Base-by-base conservation (phyloP, 2,888 invertebrate genomes). In the Sphecodes monilicornis region DNA sequence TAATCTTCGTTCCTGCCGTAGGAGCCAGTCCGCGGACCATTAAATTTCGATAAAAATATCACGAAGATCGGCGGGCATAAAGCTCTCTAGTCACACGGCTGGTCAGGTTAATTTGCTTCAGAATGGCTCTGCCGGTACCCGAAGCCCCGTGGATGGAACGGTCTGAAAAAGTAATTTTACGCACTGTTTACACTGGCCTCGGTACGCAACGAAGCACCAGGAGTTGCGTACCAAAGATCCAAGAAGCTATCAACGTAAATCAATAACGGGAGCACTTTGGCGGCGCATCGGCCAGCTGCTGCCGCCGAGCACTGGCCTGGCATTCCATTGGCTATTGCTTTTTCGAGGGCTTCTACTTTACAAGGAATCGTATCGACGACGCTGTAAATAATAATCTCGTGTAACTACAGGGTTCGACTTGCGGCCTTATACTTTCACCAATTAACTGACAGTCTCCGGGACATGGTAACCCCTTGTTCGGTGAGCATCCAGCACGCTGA, bases 211-310 rank as follows among this genome's bases (percentile, higher is more conserved):
- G 82, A 39, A 70, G 84, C 69, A 64, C 76, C 74, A 81, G 85
- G 73, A 83, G 80, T 81, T 70, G 78, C 75, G 76, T 68, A 82
- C 82, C 70, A 80, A 89, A 83, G 88, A 89, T 90, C 89, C 89
- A 88, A 90, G 91, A 93, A 91, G 90, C 93, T 93, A 93, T 93
- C 93, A 92, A 93, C 93, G 93, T 93, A 93, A 93, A 93, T 93
- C 93, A 93, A 93, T 93, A 93, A 93, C 91, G 90, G 88, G 92
- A 92, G 91, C 92, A 93, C 93, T 92, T 93, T 90, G 91, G 90
- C 92, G 90, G 91, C 91, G 91, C 90, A 93, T 92, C 90, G 93
- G 87, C 93, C 93, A 93, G 93, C 93, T 93, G 93, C 92, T 90
- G 90, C 87, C 85, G 82, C 86, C 8, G 50, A 73, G 86, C 88